These are phyloP conservation scores for Sebastes vulpes DNA, from an alignment of 2,797 vertebrate species.

Conservation along the genomic window DNA sequence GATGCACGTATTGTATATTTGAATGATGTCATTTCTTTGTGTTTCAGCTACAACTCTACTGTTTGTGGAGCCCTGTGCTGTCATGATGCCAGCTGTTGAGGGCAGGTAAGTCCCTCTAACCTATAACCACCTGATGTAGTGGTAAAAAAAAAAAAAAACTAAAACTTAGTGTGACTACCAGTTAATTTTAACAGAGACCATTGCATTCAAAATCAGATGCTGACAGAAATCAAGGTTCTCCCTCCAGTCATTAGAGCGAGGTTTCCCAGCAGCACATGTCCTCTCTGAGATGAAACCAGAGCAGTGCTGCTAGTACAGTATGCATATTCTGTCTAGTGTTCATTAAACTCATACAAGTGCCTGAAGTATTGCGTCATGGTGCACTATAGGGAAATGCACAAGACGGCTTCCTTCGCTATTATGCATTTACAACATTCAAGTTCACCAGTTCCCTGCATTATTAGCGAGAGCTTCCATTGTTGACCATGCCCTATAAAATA, in stretches of 20 bases:
- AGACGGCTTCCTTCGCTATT: neutral
- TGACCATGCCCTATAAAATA: too few relatives aligned
- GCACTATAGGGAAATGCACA: neutral
- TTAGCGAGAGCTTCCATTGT: neutral
- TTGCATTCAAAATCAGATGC: neutral
- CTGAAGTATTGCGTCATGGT: neutral
- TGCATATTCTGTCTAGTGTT: neutral
- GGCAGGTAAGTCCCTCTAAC: conserved; percentile 1
- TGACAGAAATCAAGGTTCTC: neutral
- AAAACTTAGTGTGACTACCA: neutral
- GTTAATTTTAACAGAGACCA: neutral
- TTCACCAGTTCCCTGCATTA: neutral
- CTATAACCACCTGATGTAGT: neutral
- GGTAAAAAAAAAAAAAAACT: neutral
- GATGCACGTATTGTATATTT: neutral
- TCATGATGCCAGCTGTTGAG: neutral
- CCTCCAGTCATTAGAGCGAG: neutral
- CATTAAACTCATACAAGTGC: neutral
- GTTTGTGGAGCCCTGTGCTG: neutral
- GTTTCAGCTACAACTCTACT: conserved; percentile 13
- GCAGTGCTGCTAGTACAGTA: neutral
- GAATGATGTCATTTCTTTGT: neutral
- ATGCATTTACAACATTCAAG: neutral
- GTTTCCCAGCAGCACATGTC: neutral
- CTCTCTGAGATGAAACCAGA: neutral